Percentiles rank a stretch among this genome's conserved stretches.
Evolutionary conservation across 23 tunicate species (phyloP).

Genomic region (Trididemnum miniatum): DNA sequence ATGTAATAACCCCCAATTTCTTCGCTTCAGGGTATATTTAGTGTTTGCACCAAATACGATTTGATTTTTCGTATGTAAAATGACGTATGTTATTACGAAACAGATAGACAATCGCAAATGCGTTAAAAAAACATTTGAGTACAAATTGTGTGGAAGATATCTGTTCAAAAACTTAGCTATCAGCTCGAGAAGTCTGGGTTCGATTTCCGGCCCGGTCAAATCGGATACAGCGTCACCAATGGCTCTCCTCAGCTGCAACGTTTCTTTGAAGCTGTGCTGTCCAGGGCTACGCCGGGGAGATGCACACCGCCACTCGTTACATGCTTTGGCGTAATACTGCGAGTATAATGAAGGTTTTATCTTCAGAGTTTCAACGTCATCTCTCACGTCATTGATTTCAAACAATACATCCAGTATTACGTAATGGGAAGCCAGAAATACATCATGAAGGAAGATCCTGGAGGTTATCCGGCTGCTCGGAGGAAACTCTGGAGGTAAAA

Average conservation of each 20-base stretch:
- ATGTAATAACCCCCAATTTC: no score
- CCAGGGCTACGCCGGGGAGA: not conserved
- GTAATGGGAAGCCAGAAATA: slow-evolving; percentile 65
- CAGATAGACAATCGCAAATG: no score
- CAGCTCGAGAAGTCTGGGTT: no score
- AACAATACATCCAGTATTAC: slow-evolving; percentile 59
- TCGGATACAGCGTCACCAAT: not conserved
- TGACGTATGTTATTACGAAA: no score
- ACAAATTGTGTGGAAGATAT: no score
- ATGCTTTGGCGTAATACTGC: not conserved
- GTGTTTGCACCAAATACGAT: no score
- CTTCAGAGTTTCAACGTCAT: not conserved
- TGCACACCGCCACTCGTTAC: not conserved
- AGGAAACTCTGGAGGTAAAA: slow-evolving; percentile 63
- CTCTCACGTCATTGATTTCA: slow-evolving; percentile 33
- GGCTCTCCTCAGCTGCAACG: not conserved
- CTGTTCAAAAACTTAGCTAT: no score
- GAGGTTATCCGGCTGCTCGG: slow-evolving; percentile 82
- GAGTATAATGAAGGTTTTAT: not conserved
- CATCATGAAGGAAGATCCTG: slow-evolving; percentile 69
- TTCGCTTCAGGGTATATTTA: no score
- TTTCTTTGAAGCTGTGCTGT: not conserved
- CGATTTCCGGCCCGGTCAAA: not conserved
- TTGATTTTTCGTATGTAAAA: no score
- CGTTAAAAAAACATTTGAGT: no score